Conservation (phyloP, 2,797 vertebrate genomes). For the Poeciliopsis turneri region DNA sequence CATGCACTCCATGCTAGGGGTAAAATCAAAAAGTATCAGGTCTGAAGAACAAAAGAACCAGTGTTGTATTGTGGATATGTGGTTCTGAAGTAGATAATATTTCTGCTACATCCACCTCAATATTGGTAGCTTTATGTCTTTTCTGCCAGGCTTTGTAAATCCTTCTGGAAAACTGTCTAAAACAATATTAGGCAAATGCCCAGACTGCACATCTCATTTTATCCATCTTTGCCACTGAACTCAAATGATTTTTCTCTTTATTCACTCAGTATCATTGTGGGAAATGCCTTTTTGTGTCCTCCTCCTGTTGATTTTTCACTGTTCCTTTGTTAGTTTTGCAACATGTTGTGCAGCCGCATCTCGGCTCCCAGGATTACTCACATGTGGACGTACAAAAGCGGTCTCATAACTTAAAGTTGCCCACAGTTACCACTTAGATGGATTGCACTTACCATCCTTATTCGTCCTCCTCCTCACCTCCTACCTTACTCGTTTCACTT, state of each 20-base stretch:
- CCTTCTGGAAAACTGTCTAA: slow-evolving; percentile 51
- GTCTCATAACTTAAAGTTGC: slow-evolving; percentile 31
- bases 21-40: not conserved
- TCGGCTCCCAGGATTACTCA: slow-evolving; percentile 33
- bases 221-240: not conserved
- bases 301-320: not conserved
- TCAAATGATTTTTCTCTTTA: not conserved
- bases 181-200: slow-evolving; percentile 52
- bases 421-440: slow-evolving; percentile 52
- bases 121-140: slow-evolving; percentile 46
- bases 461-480: slow-evolving; percentile 50
- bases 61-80: not conserved
- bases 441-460: slow-evolving; percentile 46
- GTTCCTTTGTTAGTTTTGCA: slow-evolving; percentile 1
- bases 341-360: not conserved
- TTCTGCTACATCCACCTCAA: slow-evolving; percentile 19
- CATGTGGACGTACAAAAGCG: slow-evolving; percentile 38
- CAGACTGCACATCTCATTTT: slow-evolving; percentile 15
- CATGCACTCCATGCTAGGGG: not conserved
- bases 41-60: not conserved
- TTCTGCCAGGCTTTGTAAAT: slow-evolving; percentile 45
- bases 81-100: not conserved
- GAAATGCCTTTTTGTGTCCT: not conserved
- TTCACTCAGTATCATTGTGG: not conserved
- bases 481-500: slow-evolving; percentile 38